A percentile compares a stretch with the other conserved stretches of the same genome.
Evolutionary conservation across 2,888 invertebrate genomes (phyloP).

Genomic region (Melipona bicolor): DNA sequence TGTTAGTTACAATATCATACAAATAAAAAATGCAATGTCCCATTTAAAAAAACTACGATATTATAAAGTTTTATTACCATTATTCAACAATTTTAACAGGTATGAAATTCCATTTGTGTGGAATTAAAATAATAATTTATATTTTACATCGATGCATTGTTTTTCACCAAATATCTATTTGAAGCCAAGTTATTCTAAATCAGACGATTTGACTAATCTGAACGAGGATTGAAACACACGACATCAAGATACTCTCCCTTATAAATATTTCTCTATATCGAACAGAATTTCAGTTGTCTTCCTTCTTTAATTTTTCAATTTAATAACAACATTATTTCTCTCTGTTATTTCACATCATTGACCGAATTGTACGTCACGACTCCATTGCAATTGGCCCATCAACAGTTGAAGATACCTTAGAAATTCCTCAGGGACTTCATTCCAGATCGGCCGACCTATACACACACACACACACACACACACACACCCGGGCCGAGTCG

Average conservation of each 20-base stretch:
- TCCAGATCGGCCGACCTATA: not conserved
- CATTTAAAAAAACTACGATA: no score
- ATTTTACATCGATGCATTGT: no score
- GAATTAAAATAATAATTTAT: no score
- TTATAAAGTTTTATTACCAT: no score
- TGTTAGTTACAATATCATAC: no score
- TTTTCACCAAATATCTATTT: not conserved
- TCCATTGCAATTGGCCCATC: not conserved
- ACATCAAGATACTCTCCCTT: not conserved
- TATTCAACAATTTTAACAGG: no score
- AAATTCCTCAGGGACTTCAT: not conserved
- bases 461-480: no score
- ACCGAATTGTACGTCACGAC: not conserved
- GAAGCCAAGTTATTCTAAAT: not conserved
- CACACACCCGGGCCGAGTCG: not conserved
- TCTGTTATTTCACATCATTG: not conserved
- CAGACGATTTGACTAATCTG: not conserved
- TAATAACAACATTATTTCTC: not conserved
- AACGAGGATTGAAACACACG: no score
- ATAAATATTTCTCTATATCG: not conserved
- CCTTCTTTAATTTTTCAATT: not conserved
- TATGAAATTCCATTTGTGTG: no score
- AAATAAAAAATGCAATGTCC: no score
- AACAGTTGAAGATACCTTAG: not conserved
- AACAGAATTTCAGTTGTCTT: not conserved